Percentiles rank a stretch among this genome's conserved stretches.
Evolutionary conservation across 1,140 invertebrate species (phyloP).

Genomic region (Penaeus chinensis): DNA sequence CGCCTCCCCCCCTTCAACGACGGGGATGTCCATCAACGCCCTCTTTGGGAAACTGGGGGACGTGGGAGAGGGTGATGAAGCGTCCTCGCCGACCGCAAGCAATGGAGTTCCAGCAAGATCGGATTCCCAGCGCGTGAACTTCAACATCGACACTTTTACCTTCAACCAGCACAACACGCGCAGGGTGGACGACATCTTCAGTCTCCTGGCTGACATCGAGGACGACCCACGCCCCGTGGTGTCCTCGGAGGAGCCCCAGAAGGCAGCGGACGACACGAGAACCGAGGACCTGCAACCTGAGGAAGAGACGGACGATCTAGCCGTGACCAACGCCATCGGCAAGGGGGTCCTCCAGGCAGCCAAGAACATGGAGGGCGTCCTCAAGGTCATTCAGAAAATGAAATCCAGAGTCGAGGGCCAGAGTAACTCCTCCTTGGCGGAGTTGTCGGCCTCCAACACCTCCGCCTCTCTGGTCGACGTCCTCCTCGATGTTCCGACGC

Average conservation of each 20-base stretch:
- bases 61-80: neutral
- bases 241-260: no score
- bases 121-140: neutral
- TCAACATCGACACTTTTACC: constrained; percentile 48
- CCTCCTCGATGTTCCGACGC: constrained; percentile 24
- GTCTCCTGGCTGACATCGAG: constrained; percentile 40
- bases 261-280: no score
- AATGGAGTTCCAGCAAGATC: neutral
- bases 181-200: constrained; percentile 47
- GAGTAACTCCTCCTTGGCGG: neutral
- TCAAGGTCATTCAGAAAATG: constrained; percentile 28
- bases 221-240: neutral
- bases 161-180: constrained; percentile 38
- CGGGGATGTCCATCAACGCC: no score
- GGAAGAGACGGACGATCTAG: neutral
- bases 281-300: no score
- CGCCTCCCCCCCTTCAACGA: no score
- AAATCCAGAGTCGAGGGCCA: constrained; percentile 27
- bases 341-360: constrained; percentile 37
- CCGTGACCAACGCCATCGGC: constrained; percentile 17
- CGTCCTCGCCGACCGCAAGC: neutral
- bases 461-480: constrained; percentile 6
- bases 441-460: neutral
- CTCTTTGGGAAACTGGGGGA: no score
- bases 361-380: constrained; percentile 32